Conservation (phyloP, 64 coral and sea anemone species). For the Anthopleura sola region DNA sequence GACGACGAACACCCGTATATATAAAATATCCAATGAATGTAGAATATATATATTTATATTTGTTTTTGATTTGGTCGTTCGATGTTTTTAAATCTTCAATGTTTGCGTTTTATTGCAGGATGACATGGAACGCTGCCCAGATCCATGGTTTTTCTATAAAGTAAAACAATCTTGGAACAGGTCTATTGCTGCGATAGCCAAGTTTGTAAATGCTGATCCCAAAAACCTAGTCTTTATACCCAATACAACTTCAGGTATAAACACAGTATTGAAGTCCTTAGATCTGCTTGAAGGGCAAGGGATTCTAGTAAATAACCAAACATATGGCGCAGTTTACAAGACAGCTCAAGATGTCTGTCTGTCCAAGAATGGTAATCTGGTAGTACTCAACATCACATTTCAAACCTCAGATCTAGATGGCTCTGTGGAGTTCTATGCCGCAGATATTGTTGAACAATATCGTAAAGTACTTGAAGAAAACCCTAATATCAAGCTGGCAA, state of each 20-base stretch:
- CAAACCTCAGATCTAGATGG: slow-evolving; percentile 67
- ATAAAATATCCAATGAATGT: no score
- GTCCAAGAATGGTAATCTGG: slow-evolving; percentile 64
- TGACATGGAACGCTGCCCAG: slow-evolving; percentile 65
- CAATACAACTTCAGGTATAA: slow-evolving; percentile 69
- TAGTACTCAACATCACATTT: slow-evolving; percentile 84
- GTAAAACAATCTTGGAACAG: slow-evolving; percentile 38
- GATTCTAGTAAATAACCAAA: slow-evolving; percentile 78
- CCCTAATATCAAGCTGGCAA: slow-evolving; percentile 60
- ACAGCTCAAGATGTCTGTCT: slow-evolving; percentile 69
- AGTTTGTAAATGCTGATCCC: slow-evolving; percentile 58
- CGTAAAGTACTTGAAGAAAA: slow-evolving; percentile 76
- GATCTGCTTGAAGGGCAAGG: slow-evolving; percentile 61
- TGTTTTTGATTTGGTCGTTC: no score
- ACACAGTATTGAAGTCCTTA: slow-evolving; percentile 51
- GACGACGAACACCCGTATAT: no score
- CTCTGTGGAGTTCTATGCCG: slow-evolving; percentile 57
- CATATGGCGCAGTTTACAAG: slow-evolving; percentile 73
- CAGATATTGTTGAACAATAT: slow-evolving; percentile 79
- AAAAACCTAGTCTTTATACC: slow-evolving; percentile 73
- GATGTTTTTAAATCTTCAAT: no score
- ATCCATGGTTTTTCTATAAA: slow-evolving; percentile 68
- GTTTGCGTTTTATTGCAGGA: slow-evolving; percentile 30
- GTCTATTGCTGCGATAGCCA: slow-evolving; percentile 60
- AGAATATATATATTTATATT: no score